Percentiles rank a stretch among this genome's conserved stretches.
These are phyloP conservation scores for Salvelinus alpinus DNA, from an alignment of 2,113 vertebrate species.

Conservation along the genomic window DNA sequence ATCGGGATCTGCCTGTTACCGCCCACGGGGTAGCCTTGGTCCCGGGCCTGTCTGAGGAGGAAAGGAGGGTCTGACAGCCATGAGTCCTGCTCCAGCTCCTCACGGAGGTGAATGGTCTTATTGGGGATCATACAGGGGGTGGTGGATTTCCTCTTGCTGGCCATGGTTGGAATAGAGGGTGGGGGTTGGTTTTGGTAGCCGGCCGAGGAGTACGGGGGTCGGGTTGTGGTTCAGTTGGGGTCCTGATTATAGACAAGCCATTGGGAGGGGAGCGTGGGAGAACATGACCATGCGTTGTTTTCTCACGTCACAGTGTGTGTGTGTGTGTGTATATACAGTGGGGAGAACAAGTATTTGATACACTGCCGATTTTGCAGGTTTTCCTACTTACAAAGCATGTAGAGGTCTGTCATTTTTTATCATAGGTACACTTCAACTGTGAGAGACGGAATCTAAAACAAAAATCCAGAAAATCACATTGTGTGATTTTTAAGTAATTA, in stretches of 20 bases:
- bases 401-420: no score
- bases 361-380: no score
- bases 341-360: no score
- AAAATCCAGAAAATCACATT: no score
- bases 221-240: constrained; percentile 40
- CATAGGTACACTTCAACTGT: no score
- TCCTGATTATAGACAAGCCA: constrained; percentile 62
- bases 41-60: constrained; percentile 58
- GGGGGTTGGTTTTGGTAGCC: constrained; percentile 36
- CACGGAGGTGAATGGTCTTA: constrained; percentile 78
- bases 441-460: no score
- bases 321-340: no score
- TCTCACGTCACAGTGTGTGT: constrained; percentile 36
- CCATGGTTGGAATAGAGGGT: constrained; percentile 75
- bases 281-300: constrained; percentile 55
- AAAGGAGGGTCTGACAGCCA: constrained; percentile 18
- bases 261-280: constrained; percentile 52
- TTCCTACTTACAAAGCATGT: no score
- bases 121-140: constrained; percentile 97
- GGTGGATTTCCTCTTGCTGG: constrained; percentile 97
- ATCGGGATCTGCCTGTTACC: constrained; percentile 43
- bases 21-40: constrained; percentile 48
- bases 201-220: constrained; percentile 22
- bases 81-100: constrained; percentile 71
- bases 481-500: no score